Conservation (phyloP, 1,140 invertebrate species). For the Periplaneta americana region DNA sequence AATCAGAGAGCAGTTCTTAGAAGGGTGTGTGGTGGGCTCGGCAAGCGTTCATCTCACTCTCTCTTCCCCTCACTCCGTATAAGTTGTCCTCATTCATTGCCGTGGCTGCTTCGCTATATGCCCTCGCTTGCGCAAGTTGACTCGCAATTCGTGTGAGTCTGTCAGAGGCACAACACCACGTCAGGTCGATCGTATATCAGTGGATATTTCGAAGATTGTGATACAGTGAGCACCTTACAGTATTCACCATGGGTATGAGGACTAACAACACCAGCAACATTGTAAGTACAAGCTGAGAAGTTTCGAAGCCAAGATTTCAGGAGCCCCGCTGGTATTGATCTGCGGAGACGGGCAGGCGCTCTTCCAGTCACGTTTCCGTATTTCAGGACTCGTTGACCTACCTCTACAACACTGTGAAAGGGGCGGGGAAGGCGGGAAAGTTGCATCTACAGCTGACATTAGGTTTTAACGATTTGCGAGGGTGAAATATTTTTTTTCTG, state of each 20-base stretch:
- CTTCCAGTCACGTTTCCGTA: background rate
- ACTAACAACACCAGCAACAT: background rate
- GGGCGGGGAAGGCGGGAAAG: background rate
- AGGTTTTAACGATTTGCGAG: background rate
- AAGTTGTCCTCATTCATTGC: background rate
- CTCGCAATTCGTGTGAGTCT: background rate
- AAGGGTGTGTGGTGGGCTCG: background rate
- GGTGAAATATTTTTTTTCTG: too few species aligned
- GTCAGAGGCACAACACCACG: background rate
- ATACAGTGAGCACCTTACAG: background rate
- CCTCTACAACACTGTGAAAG: background rate
- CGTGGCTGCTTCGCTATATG: background rate
- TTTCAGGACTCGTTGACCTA: background rate
- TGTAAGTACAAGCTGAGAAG: background rate
- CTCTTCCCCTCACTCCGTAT: background rate
- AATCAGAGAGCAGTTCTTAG: background rate
- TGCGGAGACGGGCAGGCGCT: background rate
- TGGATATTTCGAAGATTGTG: background rate
- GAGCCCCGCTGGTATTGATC: background rate
- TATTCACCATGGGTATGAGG: slow-evolving; percentile 1
- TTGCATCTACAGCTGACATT: background rate
- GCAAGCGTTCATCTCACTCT: background rate
- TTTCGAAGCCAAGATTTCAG: background rate
- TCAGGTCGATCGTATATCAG: background rate
- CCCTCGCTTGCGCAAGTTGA: background rate